phyloP scores from a whole-genome alignment of 1,140 invertebrate species.

The Glomeris maerens region DNA sequence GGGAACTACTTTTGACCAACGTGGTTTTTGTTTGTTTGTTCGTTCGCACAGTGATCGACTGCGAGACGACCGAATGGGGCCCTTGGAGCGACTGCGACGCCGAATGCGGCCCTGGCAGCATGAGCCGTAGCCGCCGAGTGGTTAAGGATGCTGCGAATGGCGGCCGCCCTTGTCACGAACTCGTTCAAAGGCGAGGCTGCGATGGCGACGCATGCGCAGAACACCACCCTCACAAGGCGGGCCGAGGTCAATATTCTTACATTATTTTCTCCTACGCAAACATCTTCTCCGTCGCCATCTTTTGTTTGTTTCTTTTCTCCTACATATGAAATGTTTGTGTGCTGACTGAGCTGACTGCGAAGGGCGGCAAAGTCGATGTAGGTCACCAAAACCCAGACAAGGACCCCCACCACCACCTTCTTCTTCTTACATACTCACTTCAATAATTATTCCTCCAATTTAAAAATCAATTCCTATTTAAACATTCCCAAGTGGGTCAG shows the following conservation, averaged over 20 bases:
- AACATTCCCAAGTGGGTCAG: too few species aligned
- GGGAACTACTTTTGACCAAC: too few species aligned
- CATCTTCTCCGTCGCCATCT: too few species aligned
- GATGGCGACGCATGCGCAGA: conserved; percentile 51
- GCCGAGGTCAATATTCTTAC: conserved; percentile 51
- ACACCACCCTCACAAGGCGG: conserved; percentile 44
- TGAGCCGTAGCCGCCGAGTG: conserved; percentile 47
- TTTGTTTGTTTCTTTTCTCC: background rate
- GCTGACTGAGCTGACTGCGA: too few species aligned
- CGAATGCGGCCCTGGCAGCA: conserved; percentile 56
- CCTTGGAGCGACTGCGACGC: conserved; percentile 58
- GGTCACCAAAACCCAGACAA: too few species aligned
- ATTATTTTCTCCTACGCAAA: too few species aligned
- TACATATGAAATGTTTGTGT: background rate
- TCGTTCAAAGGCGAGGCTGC: conserved; percentile 55
- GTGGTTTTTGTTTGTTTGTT: background rate
- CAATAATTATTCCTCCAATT: too few species aligned
- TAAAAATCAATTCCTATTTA: too few species aligned
- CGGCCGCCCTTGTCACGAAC: conserved; percentile 54
- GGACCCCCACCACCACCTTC: too few species aligned
- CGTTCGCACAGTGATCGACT: conserved; percentile 49
- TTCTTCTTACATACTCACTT: too few species aligned
- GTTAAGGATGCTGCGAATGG: conserved; percentile 50
- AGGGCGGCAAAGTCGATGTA: too few species aligned
- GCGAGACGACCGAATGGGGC: conserved; percentile 57